Percentiles rank a stretch among this genome's conserved stretches.
phyloP scores from a whole-genome alignment of 2,113 vertebrate species.

The Coracopsis vasa region DNA sequence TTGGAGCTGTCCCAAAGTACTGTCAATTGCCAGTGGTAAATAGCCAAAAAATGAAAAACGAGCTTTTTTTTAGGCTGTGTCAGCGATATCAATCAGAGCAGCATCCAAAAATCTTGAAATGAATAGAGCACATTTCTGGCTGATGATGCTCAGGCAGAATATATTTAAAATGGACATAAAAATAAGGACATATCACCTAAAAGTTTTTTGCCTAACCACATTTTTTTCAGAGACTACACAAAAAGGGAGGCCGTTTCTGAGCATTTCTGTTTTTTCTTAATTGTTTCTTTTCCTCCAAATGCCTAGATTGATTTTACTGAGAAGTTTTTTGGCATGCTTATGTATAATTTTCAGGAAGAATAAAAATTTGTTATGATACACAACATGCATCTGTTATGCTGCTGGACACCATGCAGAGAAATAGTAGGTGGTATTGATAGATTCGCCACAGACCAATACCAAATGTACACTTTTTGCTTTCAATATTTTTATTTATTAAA shows the following conservation, averaged over 20 bases:
- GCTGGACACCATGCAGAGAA: neutral
- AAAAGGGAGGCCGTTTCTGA: accelerated
- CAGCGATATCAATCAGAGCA: conserved; percentile 39
- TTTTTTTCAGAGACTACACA: neutral
- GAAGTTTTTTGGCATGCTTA: neutral
- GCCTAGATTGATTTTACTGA: neutral
- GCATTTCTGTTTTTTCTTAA: neutral
- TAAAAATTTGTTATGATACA: neutral
- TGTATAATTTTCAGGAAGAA: neutral
- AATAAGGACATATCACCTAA: neutral
- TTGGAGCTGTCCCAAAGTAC: neutral
- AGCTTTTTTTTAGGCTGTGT: conserved; percentile 9
- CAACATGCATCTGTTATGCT: neutral
- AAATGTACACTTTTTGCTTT: neutral
- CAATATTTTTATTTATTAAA: neutral
- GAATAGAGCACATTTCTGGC: neutral
- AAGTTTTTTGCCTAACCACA: neutral
- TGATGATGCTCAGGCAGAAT: neutral
- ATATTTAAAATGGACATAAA: neutral
- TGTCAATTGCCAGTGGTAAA: conserved; percentile 28
- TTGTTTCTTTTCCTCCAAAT: neutral
- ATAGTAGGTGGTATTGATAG: neutral
- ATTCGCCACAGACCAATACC: neutral
- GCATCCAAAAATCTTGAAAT: conserved; percentile 17
- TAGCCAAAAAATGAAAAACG: conserved; percentile 47